Evolutionary conservation across 2,113 vertebrate genomes (phyloP), one percentile per base, ranked within the genome.

Genomic region (Myodes glareolus): DNA sequence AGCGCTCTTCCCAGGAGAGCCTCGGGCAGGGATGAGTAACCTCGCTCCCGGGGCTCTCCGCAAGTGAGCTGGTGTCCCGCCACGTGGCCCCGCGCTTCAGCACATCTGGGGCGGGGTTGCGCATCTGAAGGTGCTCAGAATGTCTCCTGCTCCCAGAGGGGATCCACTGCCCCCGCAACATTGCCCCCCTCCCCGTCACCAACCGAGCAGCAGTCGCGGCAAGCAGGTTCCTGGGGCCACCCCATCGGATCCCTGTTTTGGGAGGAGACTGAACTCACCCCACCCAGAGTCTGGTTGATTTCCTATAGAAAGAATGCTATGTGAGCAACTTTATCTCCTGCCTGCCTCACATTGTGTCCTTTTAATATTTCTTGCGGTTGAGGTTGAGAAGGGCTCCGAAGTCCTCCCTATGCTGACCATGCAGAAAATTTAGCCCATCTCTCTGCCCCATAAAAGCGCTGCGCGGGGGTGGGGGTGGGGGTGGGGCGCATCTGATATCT

Each of bases 1-100:
- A 81, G 88, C 70, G 21, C 47, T 52, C 45, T 88, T 73, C 23
- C n/a, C 50, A 42, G 68, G 45, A 39, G 72, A 21, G 76, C 25
- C 36, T 31, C 19, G 0, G 65, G 50, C 2, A 75, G 75, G 84
- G 97, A 80, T 97, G 95, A 96, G 97, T 97, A 89, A 96, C 93
- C 94, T 58, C 88, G 33, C 70, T 33, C n/a, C 39, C 0, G 88
- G 91, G 4, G 85, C 45, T 70, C 45, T 45, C 63, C 11, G 45
- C 84, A 42, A 84, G 81, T 84, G 81, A 63, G 58, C 58, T 12
- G 14, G 7, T 85, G 25, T 65, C 58, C 39, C 39, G 39, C 82
- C 82, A 85, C 58, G 82, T 85, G 82, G 82, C 58, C 58, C 27
- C 58, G 14, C 25, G 39, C 82, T 31, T 85, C 58, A 65, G 58